phyloP scores from a whole-genome alignment of 2,888 invertebrate genomes.

The Spodoptera littoralis region DNA sequence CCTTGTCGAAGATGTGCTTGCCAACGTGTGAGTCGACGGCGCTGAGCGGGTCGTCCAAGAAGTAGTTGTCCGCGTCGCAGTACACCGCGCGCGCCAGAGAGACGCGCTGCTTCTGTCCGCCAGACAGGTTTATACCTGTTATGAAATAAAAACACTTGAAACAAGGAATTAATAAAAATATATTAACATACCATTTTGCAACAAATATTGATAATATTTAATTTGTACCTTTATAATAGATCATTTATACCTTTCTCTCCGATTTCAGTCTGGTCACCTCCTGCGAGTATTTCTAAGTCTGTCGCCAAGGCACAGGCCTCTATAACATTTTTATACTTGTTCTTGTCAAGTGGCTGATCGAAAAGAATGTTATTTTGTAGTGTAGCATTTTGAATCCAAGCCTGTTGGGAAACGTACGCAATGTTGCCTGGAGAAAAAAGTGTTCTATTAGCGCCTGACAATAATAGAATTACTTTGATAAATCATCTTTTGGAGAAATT shows the following conservation, averaged over 20 bases:
- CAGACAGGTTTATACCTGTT: slow-evolving; percentile 93
- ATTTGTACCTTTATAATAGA: too few species aligned
- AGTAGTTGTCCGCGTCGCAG: slow-evolving; percentile 95
- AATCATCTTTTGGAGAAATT: not conserved
- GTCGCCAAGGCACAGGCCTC: slow-evolving; percentile 96
- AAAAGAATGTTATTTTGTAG: slow-evolving; percentile 97
- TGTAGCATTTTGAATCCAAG: slow-evolving; percentile 99
- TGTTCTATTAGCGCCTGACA: not conserved
- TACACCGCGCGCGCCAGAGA: slow-evolving; percentile 97
- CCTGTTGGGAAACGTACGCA: slow-evolving; percentile 97
- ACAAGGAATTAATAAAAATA: too few species aligned
- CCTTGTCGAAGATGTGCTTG: slow-evolving; percentile 98
- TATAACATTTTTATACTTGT: slow-evolving; percentile 93
- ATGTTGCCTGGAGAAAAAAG: slow-evolving; percentile 71
- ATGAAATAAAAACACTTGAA: too few species aligned
- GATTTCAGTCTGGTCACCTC: slow-evolving; percentile 98
- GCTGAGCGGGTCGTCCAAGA: slow-evolving; percentile 98
- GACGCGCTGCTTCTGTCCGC: slow-evolving; percentile 97
- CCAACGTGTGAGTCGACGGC: slow-evolving; percentile 99
- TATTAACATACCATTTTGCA: too few species aligned
- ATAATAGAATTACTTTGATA: not conserved
- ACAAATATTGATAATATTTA: too few species aligned
- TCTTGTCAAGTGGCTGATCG: slow-evolving; percentile 92
- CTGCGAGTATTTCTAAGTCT: slow-evolving; percentile 97
- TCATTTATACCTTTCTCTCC: slow-evolving; percentile 95